Evolutionary conservation across 2,888 invertebrate genomes (phyloP).

Genomic region (Synanthedon andrenaeformis): DNA sequence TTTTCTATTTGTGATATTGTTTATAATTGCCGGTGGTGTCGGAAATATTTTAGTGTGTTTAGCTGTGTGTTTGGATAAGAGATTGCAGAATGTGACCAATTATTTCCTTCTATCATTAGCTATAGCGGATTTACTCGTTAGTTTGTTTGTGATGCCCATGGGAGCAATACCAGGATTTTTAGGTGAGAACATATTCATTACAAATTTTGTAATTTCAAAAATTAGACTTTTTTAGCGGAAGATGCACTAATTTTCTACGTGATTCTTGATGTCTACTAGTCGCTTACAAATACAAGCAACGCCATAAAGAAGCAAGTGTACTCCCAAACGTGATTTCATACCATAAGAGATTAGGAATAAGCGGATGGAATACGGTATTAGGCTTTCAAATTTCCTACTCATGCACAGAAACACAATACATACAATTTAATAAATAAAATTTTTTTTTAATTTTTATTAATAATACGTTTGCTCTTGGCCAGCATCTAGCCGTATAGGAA

Average conservation of each 20-base stretch:
- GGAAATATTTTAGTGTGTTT: conserved; percentile 95
- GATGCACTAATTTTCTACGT: background rate
- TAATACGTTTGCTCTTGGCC: no score
- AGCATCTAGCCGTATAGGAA: no score
- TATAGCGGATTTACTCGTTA: conserved; percentile 93
- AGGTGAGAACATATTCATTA: conserved; percentile 73
- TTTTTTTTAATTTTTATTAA: no score
- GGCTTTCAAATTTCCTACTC: no score
- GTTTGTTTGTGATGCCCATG: conserved; percentile 95
- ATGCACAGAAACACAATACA: no score
- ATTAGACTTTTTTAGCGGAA: background rate
- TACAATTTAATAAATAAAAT: no score
- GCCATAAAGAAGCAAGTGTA: no score
- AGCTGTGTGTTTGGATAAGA: conserved; percentile 89
- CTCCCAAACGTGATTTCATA: no score
- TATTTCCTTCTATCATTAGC: conserved; percentile 94
- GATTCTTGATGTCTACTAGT: background rate
- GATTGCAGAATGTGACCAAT: conserved; percentile 94
- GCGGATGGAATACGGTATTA: no score
- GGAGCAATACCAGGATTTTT: conserved; percentile 93
- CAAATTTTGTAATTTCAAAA: background rate
- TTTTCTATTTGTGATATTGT: conserved; percentile 84
- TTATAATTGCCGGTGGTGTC: conserved; percentile 88
- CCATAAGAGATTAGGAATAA: no score
- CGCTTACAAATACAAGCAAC: background rate